These are phyloP conservation scores for Aldrovandia affinis DNA, from an alignment of 2,797 vertebrate species.

Conservation along the genomic window DNA sequence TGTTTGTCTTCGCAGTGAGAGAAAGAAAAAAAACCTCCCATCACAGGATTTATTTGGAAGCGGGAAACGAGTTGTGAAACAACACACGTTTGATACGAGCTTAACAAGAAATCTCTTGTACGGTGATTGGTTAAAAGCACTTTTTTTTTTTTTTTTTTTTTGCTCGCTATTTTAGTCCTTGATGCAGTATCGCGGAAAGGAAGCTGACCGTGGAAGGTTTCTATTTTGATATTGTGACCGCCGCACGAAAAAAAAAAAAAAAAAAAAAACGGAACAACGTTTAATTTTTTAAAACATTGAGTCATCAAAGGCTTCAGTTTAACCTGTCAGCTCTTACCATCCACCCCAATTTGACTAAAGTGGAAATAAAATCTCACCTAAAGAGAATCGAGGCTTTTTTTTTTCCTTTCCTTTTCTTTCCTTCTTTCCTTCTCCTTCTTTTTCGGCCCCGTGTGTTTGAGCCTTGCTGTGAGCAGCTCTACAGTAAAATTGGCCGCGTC, in stretches of 20 bases:
- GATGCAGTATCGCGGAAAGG: slow-evolving; percentile 59
- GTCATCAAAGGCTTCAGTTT: slow-evolving; percentile 65
- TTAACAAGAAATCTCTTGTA: slow-evolving; percentile 56
- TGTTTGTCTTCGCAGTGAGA: slow-evolving; percentile 48
- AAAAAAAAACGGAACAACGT: not conserved
- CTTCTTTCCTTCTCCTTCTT: slow-evolving; percentile 54
- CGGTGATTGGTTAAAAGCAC: slow-evolving; percentile 41
- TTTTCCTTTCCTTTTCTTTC: slow-evolving; percentile 48
- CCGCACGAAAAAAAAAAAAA: not conserved
- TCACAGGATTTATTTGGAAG: slow-evolving; percentile 43
- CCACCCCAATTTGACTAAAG: slow-evolving; percentile 46
- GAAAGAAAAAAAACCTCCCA: slow-evolving; percentile 39
- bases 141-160: slow-evolving; percentile 7
- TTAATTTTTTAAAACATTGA: slow-evolving; percentile 21
- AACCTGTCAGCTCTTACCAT: slow-evolving; percentile 56
- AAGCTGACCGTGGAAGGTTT: slow-evolving; percentile 55
- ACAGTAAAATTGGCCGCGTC: slow-evolving; percentile 58
- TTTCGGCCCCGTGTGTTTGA: slow-evolving; percentile 58
- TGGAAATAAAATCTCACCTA: slow-evolving; percentile 67
- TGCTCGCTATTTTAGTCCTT: slow-evolving; percentile 63
- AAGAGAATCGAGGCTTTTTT: slow-evolving; percentile 47
- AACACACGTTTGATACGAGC: slow-evolving; percentile 50
- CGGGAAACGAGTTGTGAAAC: slow-evolving; percentile 35
- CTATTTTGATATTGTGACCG: slow-evolving; percentile 46
- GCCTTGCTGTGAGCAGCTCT: slow-evolving; percentile 46